Evolutionary conservation across 2,797 vertebrate genomes (phyloP).

Genomic region (Pempheris klunzingeri): DNA sequence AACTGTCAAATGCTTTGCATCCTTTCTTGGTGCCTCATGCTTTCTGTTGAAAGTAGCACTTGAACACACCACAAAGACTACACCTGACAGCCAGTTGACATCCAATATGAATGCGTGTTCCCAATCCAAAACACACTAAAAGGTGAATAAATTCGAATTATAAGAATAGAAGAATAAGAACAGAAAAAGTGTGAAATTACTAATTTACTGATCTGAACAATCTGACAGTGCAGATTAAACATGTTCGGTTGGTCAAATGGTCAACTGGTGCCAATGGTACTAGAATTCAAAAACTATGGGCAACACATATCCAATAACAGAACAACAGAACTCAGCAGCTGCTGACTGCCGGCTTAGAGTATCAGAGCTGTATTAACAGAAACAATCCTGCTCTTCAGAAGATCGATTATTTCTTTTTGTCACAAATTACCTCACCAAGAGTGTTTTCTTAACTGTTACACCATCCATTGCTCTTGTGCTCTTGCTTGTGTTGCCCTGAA

Average conservation of each 20-base stretch:
- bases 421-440: not conserved
- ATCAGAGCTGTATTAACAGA: not conserved
- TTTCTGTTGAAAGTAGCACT: conserved; percentile 6
- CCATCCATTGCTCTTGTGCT: not conserved
- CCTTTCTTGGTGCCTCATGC: not conserved
- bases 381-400: not conserved
- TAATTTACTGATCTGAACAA: not conserved
- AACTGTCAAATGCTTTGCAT: not conserved
- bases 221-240: conserved; percentile 3
- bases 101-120: not conserved
- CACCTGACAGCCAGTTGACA: conserved; percentile 3
- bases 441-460: not conserved
- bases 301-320: not conserved
- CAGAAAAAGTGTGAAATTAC: too few relatives aligned
- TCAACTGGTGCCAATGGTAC: not conserved
- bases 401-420: conserved; percentile 2
- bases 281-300: conserved; percentile 11
- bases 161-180: too few relatives aligned
- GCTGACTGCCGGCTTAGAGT: not conserved
- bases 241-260: not conserved
- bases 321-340: conserved; percentile 8
- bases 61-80: not conserved
- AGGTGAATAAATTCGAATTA: too few relatives aligned
- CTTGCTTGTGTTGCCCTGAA: conserved; percentile 2
- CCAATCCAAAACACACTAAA: not conserved